Evolutionary conservation across 1,140 invertebrate genomes (phyloP).

Genomic region (Pseudachorutes palmiensis): DNA sequence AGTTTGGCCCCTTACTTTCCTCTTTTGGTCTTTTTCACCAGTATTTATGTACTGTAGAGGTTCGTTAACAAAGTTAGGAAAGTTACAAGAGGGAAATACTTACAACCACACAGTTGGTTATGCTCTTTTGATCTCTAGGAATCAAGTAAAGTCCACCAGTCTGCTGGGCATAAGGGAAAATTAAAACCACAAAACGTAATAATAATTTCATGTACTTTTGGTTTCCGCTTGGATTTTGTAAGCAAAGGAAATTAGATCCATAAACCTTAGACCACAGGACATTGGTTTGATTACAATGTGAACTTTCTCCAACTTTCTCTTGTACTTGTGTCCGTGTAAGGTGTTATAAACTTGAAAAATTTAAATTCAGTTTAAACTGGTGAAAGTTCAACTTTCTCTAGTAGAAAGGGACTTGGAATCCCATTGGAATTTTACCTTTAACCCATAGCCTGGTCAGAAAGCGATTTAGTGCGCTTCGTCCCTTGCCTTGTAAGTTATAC

Average conservation of each 20-base stretch:
- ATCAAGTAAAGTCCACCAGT: too few species aligned
- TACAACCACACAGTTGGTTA: too few species aligned
- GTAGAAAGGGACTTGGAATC: neutral
- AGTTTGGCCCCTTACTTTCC: too few species aligned
- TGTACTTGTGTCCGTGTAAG: too few species aligned
- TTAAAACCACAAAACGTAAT: conserved; percentile 5
- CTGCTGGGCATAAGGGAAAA: neutral
- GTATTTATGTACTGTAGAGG: neutral
- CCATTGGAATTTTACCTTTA: neutral
- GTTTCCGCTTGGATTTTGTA: too few species aligned
- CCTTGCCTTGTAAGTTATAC: too few species aligned
- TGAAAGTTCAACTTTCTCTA: neutral
- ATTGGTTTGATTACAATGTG: too few species aligned
- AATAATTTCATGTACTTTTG: conserved; percentile 3
- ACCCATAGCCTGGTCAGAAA: too few species aligned
- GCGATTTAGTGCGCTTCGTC: too few species aligned
- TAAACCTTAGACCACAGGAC: too few species aligned
- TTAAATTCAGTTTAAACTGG: neutral
- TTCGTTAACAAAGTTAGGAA: neutral
- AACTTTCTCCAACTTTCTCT: too few species aligned
- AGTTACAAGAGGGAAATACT: too few species aligned
- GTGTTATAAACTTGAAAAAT: neutral
- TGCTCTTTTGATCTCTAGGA: neutral
- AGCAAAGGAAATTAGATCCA: conserved; percentile 1
- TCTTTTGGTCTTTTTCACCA: neutral